A percentile compares a stretch with the other conserved stretches of the same genome.
Conservation (phyloP, 2,113 vertebrate species). For the Leptodactylus fuscus region DNA sequence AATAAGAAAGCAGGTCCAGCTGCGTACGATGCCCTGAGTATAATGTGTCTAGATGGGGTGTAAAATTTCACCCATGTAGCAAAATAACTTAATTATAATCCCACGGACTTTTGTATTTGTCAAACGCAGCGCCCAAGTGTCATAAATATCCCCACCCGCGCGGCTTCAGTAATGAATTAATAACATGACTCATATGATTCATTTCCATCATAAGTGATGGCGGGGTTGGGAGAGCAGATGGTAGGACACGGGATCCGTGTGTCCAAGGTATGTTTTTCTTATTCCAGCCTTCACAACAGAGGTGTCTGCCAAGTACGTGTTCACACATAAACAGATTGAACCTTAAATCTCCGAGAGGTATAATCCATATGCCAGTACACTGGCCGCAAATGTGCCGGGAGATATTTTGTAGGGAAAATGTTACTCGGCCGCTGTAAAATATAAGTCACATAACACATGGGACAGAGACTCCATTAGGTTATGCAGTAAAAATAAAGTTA, state of each 20-base stretch:
- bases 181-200: constrained; percentile 39
- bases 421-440: not conserved
- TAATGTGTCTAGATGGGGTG: constrained; percentile 66
- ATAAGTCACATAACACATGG: not conserved
- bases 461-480: not conserved
- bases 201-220: constrained; percentile 16
- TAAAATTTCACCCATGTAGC: constrained; percentile 70
- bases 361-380: not conserved
- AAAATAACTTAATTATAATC: constrained; percentile 58
- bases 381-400: not conserved
- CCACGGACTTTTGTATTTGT: constrained; percentile 46
- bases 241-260: not conserved
- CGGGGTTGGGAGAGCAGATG: constrained; percentile 38
- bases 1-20: constrained; percentile 69
- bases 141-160: constrained; percentile 44
- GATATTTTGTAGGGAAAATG: constrained; percentile 1
- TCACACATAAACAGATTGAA: constrained; percentile 39
- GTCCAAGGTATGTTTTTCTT: constrained; percentile 32
- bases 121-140: constrained; percentile 42
- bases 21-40: constrained; percentile 67
- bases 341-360: constrained; percentile 14
- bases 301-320: constrained; percentile 44
- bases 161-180: constrained; percentile 41
- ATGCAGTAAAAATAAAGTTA: not conserved
- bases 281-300: constrained; percentile 35